Evolutionary conservation across 2,797 vertebrate species (phyloP), one percentile per base, ranked within the genome.

Genomic region (Pitangus sulphuratus): DNA sequence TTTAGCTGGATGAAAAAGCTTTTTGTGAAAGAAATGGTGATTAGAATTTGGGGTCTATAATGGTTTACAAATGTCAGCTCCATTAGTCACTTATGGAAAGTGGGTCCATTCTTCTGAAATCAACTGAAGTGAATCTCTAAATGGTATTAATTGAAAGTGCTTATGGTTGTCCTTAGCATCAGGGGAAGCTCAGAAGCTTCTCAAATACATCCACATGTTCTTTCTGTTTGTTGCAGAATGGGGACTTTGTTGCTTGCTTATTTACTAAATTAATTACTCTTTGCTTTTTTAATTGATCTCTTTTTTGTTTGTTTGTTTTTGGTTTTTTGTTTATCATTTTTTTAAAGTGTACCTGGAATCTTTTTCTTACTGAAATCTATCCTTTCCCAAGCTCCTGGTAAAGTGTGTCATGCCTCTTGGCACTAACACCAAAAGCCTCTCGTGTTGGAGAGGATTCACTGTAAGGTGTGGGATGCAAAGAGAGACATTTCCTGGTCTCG

Each of bases 21-120:
- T 68, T 82, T 64, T 89, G 78, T 92, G 71, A 87, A 95, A 88
- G 86, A 96, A 96, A 85, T 76, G 48, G 51, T 91, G 93, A 96
- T 96, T 97, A 95, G 87, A 90, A 92, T 95, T 97, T 91, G 92
- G 80, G 87, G 90, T 83, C 90, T 83, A 33, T 93, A 96, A 94
- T 92, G 89, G 89, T 89, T 95, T 97, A 94, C 85, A 93, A 95
- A 96, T 93, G 93, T 96, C 94, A 93, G 50, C 75, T 97, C 90
- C 82, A 82, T 96, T 96, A 96, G 89, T 88, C 87, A 80, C 64
- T 95, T 94, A 54, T 8, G n/a, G 90, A 91, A 93, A 93, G 58
- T 47, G 87, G 76, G 53, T 45, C 83, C 65, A 48, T 94, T 97
- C 84, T 96, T 81, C 86, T 72, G 51, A 94, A 96, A 96, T 96